Percentiles rank a stretch among this genome's conserved stretches.
phyloP scores from a whole-genome alignment of 2,888 invertebrate genomes.

The Ormyrus thymus region DNA sequence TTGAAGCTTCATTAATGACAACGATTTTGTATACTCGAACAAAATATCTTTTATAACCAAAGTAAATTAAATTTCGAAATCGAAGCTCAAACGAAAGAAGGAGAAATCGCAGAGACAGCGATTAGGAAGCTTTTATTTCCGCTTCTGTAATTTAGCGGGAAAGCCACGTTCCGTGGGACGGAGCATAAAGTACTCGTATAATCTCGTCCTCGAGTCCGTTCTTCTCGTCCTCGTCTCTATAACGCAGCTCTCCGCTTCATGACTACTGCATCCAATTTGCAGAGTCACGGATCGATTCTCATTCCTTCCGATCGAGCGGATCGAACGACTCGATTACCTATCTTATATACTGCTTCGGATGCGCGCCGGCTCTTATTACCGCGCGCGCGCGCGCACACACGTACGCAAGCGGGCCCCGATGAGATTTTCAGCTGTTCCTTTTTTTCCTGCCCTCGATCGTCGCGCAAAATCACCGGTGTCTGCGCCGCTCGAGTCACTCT shows the following conservation, averaged over 20 bases:
- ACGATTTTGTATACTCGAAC: too few relatives aligned
- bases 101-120: neutral
- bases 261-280: slow-evolving; percentile 57
- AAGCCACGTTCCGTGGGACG: slow-evolving; percentile 15
- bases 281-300: slow-evolving; percentile 57
- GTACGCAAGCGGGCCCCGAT: slow-evolving; percentile 27
- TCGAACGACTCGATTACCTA: slow-evolving; percentile 57
- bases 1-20: too few relatives aligned
- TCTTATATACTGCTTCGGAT: slow-evolving; percentile 35
- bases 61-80: too few relatives aligned
- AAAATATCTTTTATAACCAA: too few relatives aligned
- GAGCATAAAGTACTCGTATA: neutral
- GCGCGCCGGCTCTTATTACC: slow-evolving; percentile 44
- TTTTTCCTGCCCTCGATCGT: slow-evolving; percentile 37
- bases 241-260: neutral
- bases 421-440: slow-evolving; percentile 52
- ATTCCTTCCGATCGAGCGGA: slow-evolving; percentile 55
- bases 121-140: slow-evolving; percentile 28
- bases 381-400: neutral
- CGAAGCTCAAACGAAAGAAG: slow-evolving; percentile 1
- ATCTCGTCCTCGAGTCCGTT: neutral
- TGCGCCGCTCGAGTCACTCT: neutral
- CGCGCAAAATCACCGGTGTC: slow-evolving; percentile 56
- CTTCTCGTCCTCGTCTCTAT: neutral
- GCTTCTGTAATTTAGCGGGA: slow-evolving; percentile 28